Evolutionary conservation across 2,888 invertebrate species (phyloP).

Genomic region (Zaprionus lineosus): DNA sequence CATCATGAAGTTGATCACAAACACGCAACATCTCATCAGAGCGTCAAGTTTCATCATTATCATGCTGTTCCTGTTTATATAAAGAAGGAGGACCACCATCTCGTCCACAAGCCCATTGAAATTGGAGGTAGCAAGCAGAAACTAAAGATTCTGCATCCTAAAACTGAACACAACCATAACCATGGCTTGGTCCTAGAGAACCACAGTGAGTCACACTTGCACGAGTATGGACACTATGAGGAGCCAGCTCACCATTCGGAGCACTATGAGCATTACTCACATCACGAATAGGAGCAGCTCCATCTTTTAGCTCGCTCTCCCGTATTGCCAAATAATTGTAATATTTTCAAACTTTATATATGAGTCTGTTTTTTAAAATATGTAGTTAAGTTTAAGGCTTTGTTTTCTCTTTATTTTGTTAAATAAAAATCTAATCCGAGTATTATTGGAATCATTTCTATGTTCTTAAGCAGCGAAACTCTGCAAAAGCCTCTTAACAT

Average conservation of each 20-base stretch:
- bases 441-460: constrained; percentile 33
- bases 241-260: constrained; percentile 78
- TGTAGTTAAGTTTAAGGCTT: constrained; percentile 34
- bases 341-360: constrained; percentile 16
- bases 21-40: constrained; percentile 88
- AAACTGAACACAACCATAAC: constrained; percentile 85
- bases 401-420: constrained; percentile 27
- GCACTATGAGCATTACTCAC: constrained; percentile 80
- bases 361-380: constrained; percentile 1
- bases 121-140: constrained; percentile 86
- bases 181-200: constrained; percentile 86
- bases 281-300: constrained; percentile 55
- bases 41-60: constrained; percentile 88
- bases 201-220: constrained; percentile 82
- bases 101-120: constrained; percentile 86
- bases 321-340: constrained; percentile 50
- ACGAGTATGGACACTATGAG: constrained; percentile 79
- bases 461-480: too few relatives aligned
- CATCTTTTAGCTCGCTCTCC: too few relatives aligned
- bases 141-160: constrained; percentile 85
- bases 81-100: constrained; percentile 87
- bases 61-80: constrained; percentile 88
- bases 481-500: too few relatives aligned
- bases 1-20: constrained; percentile 86
- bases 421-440: constrained; percentile 46